These are phyloP conservation scores for Drosophila cardini DNA, from an alignment of 1,140 invertebrate genomes.

Conservation along the genomic window DNA sequence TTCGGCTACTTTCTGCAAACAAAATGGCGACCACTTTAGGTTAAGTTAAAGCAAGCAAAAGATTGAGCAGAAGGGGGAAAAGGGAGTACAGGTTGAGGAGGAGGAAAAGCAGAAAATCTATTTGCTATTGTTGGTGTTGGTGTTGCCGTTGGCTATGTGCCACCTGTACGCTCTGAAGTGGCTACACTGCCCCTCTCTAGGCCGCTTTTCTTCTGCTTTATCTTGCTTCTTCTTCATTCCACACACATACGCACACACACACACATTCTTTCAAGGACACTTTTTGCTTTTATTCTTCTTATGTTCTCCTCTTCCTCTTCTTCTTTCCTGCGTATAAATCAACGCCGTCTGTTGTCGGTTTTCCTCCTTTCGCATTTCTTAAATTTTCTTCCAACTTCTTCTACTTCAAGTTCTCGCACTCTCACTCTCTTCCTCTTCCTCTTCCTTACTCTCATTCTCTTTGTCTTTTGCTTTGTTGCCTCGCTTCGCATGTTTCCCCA, in stretches of 20 bases:
- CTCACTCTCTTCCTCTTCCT: conserved; percentile 13
- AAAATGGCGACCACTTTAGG: conserved; percentile 37
- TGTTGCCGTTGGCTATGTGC: conserved; percentile 62
- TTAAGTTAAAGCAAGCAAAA: background rate
- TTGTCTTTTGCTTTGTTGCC: conserved; percentile 28
- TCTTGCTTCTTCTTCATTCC: background rate
- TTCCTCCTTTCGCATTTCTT: conserved; percentile 33
- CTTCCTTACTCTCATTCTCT: background rate
- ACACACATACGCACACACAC: conserved; percentile 10
- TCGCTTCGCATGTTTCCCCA: conserved; percentile 8
- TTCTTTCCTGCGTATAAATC: conserved; percentile 53
- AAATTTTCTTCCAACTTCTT: conserved; percentile 12
- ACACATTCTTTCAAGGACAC: conserved; percentile 66
- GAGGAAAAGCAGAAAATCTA: background rate
- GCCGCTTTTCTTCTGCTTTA: too few relatives aligned
- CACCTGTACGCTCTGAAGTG: conserved; percentile 56
- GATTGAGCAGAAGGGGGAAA: background rate
- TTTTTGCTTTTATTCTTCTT: conserved; percentile 17
- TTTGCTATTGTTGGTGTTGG: conserved; percentile 31
- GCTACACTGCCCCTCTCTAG: background rate
- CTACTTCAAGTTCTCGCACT: background rate
- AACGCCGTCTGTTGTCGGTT: conserved; percentile 53
- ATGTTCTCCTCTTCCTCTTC: background rate
- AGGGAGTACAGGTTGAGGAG: too few relatives aligned
- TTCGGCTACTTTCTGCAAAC: conserved; percentile 34